phyloP scores from a whole-genome alignment of 2,113 vertebrate species.

The rat (Rattus norvegicus) region DNA sequence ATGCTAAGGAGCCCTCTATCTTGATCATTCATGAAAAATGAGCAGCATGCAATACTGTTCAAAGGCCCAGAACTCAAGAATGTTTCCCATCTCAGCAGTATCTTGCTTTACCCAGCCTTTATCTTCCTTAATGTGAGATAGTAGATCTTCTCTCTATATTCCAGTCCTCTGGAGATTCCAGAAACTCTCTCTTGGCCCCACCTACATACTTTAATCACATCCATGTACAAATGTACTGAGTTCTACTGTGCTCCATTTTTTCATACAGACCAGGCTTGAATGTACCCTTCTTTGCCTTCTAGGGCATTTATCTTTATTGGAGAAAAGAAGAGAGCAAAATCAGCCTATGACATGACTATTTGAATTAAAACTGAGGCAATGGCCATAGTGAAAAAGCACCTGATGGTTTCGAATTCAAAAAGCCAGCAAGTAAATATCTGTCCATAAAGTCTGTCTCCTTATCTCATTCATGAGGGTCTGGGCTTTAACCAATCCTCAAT shows the following conservation, averaged over 20 bases:
- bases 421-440: background rate
- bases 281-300: background rate
- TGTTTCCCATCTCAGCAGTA: background rate
- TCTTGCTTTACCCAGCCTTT: background rate
- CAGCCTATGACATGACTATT: background rate
- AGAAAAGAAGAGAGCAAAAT: background rate
- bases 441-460: background rate
- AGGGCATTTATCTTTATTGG: background rate
- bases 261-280: background rate
- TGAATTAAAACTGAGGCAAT: background rate
- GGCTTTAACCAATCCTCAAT: background rate
- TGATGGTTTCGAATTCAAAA: background rate
- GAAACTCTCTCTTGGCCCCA: background rate
- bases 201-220: background rate
- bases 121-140: background rate
- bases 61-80: background rate
- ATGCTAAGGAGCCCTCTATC: background rate
- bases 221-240: background rate
- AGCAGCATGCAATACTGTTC: background rate
- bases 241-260: background rate
- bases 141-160: background rate
- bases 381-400: background rate
- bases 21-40: background rate
- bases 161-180: background rate
- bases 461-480: background rate